phyloP scores from a whole-genome alignment of 2,888 invertebrate genomes.

The Linhomoeus sp. region DNA sequence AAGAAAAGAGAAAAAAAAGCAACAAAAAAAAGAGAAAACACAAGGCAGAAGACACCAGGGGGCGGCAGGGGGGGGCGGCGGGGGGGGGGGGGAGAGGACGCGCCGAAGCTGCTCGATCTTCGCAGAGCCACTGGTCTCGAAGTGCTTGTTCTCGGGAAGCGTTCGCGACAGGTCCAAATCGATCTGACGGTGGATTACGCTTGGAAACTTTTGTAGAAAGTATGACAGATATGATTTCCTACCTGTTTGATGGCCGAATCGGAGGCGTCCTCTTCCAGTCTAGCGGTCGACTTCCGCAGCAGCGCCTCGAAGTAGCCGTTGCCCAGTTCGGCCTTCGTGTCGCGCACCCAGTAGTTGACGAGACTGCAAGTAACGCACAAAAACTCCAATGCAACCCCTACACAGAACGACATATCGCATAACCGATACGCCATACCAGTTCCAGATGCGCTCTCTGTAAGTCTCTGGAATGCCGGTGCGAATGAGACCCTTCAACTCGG shows the following conservation, averaged over 20 bases:
- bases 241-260: slow-evolving; percentile 17
- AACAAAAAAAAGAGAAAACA: no score
- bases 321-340: slow-evolving; percentile 16
- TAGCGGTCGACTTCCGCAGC: slow-evolving; percentile 3
- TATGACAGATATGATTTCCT: no score
- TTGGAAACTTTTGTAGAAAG: no score
- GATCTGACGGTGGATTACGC: slow-evolving; percentile 28
- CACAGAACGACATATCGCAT: no score
- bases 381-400: no score
- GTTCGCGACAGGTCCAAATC: slow-evolving; percentile 38
- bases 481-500: slow-evolving; percentile 33
- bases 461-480: slow-evolving; percentile 34
- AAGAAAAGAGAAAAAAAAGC: no score
- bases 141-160: slow-evolving; percentile 37
- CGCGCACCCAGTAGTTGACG: slow-evolving; percentile 7
- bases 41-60: no score
- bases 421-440: slow-evolving; percentile 22
- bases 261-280: slow-evolving; percentile 9
- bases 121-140: slow-evolving; percentile 32
- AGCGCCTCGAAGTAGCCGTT: slow-evolving; percentile 29
- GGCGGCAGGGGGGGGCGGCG: no score
- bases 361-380: slow-evolving; percentile 6
- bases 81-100: slow-evolving; percentile 36
- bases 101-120: slow-evolving; percentile 32
- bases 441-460: slow-evolving; percentile 34